Evolutionary conservation across 2,888 invertebrate genomes (phyloP), one percentile per base, ranked within the genome.

Genomic region (Mythimna impura): DNA sequence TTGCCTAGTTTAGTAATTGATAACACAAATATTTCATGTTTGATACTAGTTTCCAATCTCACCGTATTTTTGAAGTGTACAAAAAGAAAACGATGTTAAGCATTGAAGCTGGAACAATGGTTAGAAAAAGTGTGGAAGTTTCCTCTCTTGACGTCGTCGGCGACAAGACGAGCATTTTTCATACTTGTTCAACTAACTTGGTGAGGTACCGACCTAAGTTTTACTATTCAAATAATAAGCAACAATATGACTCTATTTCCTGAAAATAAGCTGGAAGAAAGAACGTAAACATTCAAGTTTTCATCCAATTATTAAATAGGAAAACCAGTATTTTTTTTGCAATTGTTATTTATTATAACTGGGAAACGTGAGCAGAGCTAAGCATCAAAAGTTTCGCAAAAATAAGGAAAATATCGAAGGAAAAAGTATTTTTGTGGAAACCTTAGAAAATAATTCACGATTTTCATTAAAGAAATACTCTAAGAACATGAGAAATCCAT

Each of bases 161-260:
- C 34, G 58, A 50, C 43, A 30, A 77, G 55, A 47, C 71, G 63
- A 60, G 34, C 55, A 78, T 78, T 82, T 60, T 77, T 82, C 57
- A 58, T 69, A 70, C 77, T 81, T 57, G 52, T 76, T 77, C 52
- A 66, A 52, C 47, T 77, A 65, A 77, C 47, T 60, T 66, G 14
- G 63, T 69, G 58, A 36, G 30, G 20, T 34, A 57, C 43, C 17
- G 7, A 36, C 7, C 34, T 63, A 52, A 71, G 60, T 60, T 79
- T 78, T 10, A 52, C 14, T 54, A 62, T 54, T 40, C 64, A 68
- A 78, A 67, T 77, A 70, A 70, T 55, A 64, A 70, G 34, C 17
- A 81, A 69, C 62, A 78, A 36, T 58, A 55, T 36, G 34, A 64
- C 55, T 64, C 4, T 12, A 58, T 40, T 43, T 10, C 25, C 25